A percentile compares a stretch with the other conserved stretches of the same genome.
phyloP scores from a whole-genome alignment of 2,113 vertebrate genomes.

The Crotalus horridus region DNA sequence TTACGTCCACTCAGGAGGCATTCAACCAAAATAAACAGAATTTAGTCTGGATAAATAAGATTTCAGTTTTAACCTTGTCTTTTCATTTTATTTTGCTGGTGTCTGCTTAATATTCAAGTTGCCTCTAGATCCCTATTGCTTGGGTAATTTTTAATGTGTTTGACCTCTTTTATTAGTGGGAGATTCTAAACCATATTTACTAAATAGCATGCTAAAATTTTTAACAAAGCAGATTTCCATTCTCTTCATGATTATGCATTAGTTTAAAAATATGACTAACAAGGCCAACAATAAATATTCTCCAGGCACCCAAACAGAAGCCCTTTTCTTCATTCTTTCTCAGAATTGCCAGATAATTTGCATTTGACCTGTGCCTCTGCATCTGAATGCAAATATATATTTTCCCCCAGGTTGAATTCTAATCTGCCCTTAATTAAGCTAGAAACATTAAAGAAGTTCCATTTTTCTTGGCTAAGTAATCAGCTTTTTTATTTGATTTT shows the following conservation, averaged over 20 bases:
- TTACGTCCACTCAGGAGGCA: neutral
- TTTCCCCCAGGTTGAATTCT: constrained; percentile 54
- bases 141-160: neutral
- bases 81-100: neutral
- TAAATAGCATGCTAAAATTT: constrained; percentile 12
- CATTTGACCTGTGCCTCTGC: constrained; percentile 59
- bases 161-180: constrained; percentile 26
- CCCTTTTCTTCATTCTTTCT: constrained; percentile 43
- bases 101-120: neutral
- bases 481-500: constrained; percentile 44
- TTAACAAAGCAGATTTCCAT: constrained; percentile 25
- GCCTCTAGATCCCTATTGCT: neutral
- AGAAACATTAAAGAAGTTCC: constrained; percentile 28
- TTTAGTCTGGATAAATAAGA: neutral
- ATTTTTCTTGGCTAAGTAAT: constrained; percentile 43
- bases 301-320: constrained; percentile 30
- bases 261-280: constrained; percentile 45
- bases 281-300: constrained; percentile 56
- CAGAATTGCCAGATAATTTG: constrained; percentile 62
- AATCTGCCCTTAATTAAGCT: constrained; percentile 56
- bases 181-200: constrained; percentile 16
- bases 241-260: constrained; percentile 40
- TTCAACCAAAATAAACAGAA: neutral
- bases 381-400: constrained; percentile 52
- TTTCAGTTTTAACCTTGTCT: neutral